These are phyloP conservation scores for Euplexia lucipara DNA, from an alignment of 2,888 invertebrate species.

Conservation along the genomic window DNA sequence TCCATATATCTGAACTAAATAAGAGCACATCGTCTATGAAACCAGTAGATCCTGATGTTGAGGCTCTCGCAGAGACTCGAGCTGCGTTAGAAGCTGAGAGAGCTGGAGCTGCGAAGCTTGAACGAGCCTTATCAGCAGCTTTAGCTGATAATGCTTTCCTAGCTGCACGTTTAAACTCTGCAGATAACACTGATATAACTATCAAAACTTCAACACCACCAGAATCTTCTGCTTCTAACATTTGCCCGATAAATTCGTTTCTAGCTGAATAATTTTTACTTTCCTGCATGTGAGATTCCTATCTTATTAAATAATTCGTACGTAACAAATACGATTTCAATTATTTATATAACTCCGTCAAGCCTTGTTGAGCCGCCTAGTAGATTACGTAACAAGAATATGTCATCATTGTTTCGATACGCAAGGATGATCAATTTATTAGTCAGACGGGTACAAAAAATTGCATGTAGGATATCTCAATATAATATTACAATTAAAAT, in stretches of 20 bases:
- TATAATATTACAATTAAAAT: conserved; percentile 11
- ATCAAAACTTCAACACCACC: conserved; percentile 57
- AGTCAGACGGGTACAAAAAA: conserved; percentile 47
- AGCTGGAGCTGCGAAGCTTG: conserved; percentile 78
- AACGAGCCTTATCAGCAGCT: conserved; percentile 80
- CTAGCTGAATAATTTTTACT: conserved; percentile 77
- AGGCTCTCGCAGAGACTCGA: conserved; percentile 75
- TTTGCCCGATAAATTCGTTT: conserved; percentile 83
- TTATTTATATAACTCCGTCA: conserved; percentile 40
- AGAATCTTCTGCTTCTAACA: conserved; percentile 66
- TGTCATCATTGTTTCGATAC: conserved; percentile 50
- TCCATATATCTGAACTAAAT: conserved; percentile 62
- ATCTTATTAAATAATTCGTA: conserved; percentile 16
- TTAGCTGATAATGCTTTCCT: conserved; percentile 80
- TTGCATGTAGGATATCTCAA: conserved; percentile 6
- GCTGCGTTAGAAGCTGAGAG: conserved; percentile 81
- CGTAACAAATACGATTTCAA: conserved; percentile 11
- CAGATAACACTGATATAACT: conserved; percentile 67
- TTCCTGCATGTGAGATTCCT: background rate
- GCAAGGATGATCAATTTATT: conserved; percentile 47
- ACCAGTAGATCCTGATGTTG: conserved; percentile 66
- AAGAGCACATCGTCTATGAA: conserved; percentile 52
- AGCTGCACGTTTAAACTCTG: conserved; percentile 74
- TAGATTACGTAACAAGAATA: conserved; percentile 48
- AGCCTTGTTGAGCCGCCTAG: conserved; percentile 28